These are phyloP conservation scores for Beroe forskalii DNA, from an alignment of 37 sponge, comb jelly and placozoan genomes.

Conservation along the genomic window DNA sequence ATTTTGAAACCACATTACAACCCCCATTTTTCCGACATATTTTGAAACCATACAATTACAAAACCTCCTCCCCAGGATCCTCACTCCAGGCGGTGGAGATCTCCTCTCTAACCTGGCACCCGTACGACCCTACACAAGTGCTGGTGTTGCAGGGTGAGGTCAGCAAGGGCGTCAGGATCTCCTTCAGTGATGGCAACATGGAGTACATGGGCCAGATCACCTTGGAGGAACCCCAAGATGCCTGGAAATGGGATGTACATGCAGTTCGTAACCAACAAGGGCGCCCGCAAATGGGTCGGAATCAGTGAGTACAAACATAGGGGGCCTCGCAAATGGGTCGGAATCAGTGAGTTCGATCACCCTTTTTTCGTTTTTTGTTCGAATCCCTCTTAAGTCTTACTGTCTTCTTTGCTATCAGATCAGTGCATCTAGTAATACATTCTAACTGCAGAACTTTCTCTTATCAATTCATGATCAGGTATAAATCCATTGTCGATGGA, in stretches of 20 bases:
- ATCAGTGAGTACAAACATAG: constrained; percentile 15
- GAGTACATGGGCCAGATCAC: constrained; percentile 13
- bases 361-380: too few species aligned
- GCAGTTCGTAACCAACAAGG: not conserved
- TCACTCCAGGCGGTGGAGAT: too few species aligned
- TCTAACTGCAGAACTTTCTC: too few species aligned
- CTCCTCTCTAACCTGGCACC: too few species aligned
- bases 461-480: too few species aligned
- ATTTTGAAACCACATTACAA: too few species aligned
- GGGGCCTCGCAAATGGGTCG: not conserved
- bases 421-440: too few species aligned
- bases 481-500: not conserved
- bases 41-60: too few species aligned
- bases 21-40: too few species aligned
- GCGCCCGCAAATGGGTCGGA: not conserved
- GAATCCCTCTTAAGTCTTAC: too few species aligned
- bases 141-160: not conserved
- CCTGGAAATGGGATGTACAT: not conserved
- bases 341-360: not conserved
- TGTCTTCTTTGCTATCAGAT: too few species aligned
- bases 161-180: not conserved
- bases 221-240: constrained; percentile 38
- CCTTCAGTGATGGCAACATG: not conserved
- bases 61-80: too few species aligned
- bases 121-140: not conserved